Conservation (phyloP, 2,797 vertebrate species). For the Enteromius fasciolatus region DNA sequence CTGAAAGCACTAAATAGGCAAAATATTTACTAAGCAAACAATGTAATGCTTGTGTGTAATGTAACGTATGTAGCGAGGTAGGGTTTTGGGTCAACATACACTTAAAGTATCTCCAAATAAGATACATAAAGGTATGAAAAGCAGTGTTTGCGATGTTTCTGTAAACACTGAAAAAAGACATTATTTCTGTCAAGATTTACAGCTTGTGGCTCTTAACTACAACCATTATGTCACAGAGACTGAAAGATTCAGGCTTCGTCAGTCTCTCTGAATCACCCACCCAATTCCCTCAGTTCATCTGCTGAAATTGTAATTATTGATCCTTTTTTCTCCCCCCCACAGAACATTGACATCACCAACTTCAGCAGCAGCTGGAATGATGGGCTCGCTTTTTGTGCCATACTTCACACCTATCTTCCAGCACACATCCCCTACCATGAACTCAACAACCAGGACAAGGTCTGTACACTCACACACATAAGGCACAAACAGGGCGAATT, state of each 20-base stretch:
- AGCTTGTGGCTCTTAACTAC: conserved; percentile 1
- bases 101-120: neutral
- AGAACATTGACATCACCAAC: conserved; percentile 92
- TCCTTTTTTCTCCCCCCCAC: neutral
- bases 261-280: conserved; percentile 11
- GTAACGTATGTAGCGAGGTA: neutral
- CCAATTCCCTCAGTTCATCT: conserved; percentile 20
- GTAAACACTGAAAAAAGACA: conserved; percentile 12
- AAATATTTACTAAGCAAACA: conserved; percentile 20
- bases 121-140: neutral
- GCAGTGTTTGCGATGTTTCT: neutral
- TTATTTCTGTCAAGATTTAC: conserved; percentile 2
- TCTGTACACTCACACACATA: conserved; percentile 49
- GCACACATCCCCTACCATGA: conserved; percentile 88
- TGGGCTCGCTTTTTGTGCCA: conserved; percentile 87
- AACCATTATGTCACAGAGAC: conserved; percentile 24
- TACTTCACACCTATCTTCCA: conserved; percentile 89
- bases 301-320: conserved; percentile 40
- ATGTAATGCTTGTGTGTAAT: neutral
- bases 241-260: conserved; percentile 1
- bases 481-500: neutral
- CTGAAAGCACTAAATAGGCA: neutral
- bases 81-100: neutral
- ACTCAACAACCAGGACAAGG: conserved; percentile 87
- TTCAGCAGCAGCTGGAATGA: conserved; percentile 93